These are phyloP conservation scores for Elaphurus davidianus DNA, from an alignment of 2,113 vertebrate species.

Conservation along the genomic window DNA sequence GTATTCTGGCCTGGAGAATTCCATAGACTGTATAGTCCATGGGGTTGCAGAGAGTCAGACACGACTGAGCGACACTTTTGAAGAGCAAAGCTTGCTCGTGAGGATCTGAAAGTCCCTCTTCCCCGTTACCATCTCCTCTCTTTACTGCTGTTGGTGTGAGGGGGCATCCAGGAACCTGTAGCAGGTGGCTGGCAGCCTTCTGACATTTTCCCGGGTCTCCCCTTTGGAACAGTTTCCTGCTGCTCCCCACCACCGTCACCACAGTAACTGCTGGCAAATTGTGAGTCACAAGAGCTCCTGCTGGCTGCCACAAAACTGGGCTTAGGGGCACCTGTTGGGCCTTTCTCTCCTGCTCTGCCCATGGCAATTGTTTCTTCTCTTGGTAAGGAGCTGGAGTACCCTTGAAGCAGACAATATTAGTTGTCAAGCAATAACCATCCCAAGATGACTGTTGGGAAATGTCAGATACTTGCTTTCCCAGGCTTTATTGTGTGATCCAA, in stretches of 20 bases:
- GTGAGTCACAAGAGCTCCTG: background rate
- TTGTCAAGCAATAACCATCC: background rate
- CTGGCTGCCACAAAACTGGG: background rate
- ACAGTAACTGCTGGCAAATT: background rate
- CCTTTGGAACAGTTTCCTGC: background rate
- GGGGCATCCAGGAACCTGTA: background rate
- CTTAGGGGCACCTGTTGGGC: too few species aligned
- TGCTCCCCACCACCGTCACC: background rate
- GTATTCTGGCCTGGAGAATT: background rate
- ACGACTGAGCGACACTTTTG: background rate
- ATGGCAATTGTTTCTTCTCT: background rate
- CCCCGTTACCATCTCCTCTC: background rate
- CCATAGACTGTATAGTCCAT: background rate
- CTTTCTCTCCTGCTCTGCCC: background rate
- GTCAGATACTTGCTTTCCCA: background rate
- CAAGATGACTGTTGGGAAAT: background rate
- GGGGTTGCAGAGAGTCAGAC: background rate
- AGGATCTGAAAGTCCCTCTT: background rate
- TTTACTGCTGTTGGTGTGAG: background rate
- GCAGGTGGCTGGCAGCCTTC: background rate
- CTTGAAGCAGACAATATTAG: background rate
- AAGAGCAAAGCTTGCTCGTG: background rate
- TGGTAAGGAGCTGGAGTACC: background rate
- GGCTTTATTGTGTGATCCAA: background rate
- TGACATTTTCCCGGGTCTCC: fast-evolving